Evolutionary conservation across 2,797 vertebrate genomes (phyloP).

Genomic region (Parambassis ranga): DNA sequence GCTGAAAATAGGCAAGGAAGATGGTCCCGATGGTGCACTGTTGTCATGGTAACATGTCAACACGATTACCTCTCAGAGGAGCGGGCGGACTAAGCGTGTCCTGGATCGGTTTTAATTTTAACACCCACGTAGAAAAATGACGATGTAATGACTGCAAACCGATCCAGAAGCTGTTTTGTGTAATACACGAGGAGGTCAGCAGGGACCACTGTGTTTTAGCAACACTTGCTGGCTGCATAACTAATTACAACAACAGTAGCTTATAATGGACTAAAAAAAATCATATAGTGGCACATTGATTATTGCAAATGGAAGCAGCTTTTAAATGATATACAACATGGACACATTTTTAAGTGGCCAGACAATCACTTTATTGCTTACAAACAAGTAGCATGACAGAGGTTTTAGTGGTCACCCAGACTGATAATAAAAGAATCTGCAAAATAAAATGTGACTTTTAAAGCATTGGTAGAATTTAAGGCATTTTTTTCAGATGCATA

Average conservation of each 20-base stretch:
- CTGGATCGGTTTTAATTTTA: conserved; percentile 7
- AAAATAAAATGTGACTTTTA: no score
- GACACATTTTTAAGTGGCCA: conserved; percentile 1
- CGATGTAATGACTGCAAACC: neutral
- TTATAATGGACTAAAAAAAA: neutral
- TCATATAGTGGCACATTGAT: neutral
- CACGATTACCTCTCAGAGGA: conserved; percentile 3
- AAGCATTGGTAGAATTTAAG: conserved; percentile 25
- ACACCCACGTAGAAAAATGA: neutral
- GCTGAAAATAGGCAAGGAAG: neutral
- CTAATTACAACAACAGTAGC: neutral
- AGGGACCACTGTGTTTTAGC: conserved; percentile 14
- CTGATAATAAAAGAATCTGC: conserved; percentile 41
- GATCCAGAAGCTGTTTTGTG: conserved; percentile 4
- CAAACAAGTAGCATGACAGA: conserved; percentile 54
- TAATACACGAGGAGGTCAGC: neutral
- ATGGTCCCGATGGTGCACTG: neutral
- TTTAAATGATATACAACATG: neutral
- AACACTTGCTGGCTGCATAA: neutral
- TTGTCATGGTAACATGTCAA: conserved; percentile 64
- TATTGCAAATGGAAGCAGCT: neutral
- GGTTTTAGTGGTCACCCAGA: conserved; percentile 45
- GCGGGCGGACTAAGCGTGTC: neutral
- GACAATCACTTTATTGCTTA: conserved; percentile 68
- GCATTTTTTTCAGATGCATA: conserved; percentile 30